Base-by-base conservation (phyloP, 2,113 vertebrate genomes). In the Ammodytes marinus region DNA sequence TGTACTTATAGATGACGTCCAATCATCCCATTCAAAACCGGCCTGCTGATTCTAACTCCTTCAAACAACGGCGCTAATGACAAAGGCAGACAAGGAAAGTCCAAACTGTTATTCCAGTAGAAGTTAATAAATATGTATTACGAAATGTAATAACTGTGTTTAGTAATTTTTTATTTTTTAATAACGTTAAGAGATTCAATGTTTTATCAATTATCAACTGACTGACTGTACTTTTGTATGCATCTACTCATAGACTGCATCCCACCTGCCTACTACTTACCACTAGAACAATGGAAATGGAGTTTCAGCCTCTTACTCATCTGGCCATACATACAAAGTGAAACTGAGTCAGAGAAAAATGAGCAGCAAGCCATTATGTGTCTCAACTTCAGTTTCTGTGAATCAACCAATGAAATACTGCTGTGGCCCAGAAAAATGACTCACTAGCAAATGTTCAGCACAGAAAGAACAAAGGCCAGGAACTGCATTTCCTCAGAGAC, bases 1-100 rank as follows among this genome's bases (percentile, higher is more conserved):
- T 50, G 50, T 59, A 77, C 75, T 77, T 80, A 45, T n/a, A 81
- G 68, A 68, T 54, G 88, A 82, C 19, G 75, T 17, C 69, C 52
- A 78, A 80, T 86, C 83, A 83, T 79, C 80, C 63, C 63, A 69
- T 52, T 76, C 49, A 78, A 65, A 79, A 76, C 67, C 77, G 58
- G 60, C 46, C 69, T 67, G 83, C 74, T 69, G 75, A 71, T 57
- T 53, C 49, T 3, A 53, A 52, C 54, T 58, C 19, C 70, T 64
- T 61, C 37, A 80, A 84, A 69, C 49, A 3, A 9, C 17, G 71
- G 37, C 67, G 72, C 40, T 4, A 27, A 68, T 63, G 12, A 67
- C n/a, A 69, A 60, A 73, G 10, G 2, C 53, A 40, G 47, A 19
- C 10, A 19, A 7, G 27, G 8, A 7, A 27, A 42, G n/a, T 6